These are phyloP conservation scores for Plusia festucae DNA, from an alignment of 2,888 invertebrate genomes.

Conservation along the genomic window DNA sequence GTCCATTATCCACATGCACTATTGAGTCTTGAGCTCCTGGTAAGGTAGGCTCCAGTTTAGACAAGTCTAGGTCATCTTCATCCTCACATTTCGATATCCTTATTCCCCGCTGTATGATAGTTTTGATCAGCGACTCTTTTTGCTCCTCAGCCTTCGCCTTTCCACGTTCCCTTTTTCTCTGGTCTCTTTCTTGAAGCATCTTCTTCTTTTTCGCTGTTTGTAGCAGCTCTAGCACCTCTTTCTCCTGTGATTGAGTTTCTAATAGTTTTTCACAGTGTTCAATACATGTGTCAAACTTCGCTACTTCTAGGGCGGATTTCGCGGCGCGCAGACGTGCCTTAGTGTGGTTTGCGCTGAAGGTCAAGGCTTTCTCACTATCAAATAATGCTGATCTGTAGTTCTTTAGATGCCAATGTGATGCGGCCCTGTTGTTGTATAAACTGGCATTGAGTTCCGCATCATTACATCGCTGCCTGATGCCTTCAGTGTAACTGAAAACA, in stretches of 20 bases:
- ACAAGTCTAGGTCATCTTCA: slow-evolving; percentile 83
- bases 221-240: slow-evolving; percentile 78
- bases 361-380: slow-evolving; percentile 94
- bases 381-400: slow-evolving; percentile 94
- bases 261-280: slow-evolving; percentile 92
- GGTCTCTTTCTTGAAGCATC: slow-evolving; percentile 86
- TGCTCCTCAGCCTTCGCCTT: slow-evolving; percentile 81
- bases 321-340: slow-evolving; percentile 94
- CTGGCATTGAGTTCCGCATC: slow-evolving; percentile 92
- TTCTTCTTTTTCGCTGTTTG: slow-evolving; percentile 85
- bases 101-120: slow-evolving; percentile 84
- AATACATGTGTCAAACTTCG: slow-evolving; percentile 92
- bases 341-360: slow-evolving; percentile 92
- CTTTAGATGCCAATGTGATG: slow-evolving; percentile 95
- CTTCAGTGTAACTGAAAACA: slow-evolving; percentile 94
- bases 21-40: slow-evolving; percentile 91
- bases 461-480: slow-evolving; percentile 94
- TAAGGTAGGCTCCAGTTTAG: slow-evolving; percentile 90
- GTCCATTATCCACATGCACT: slow-evolving; percentile 90
- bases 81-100: slow-evolving; percentile 88
- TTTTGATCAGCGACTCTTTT: slow-evolving; percentile 76
- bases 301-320: slow-evolving; percentile 91
- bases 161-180: slow-evolving; percentile 85
- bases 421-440: slow-evolving; percentile 97
- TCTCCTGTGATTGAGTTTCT: slow-evolving; percentile 87